These are phyloP conservation scores for Anguilla japonica DNA, from an alignment of 2,113 vertebrate genomes.

Conservation along the genomic window DNA sequence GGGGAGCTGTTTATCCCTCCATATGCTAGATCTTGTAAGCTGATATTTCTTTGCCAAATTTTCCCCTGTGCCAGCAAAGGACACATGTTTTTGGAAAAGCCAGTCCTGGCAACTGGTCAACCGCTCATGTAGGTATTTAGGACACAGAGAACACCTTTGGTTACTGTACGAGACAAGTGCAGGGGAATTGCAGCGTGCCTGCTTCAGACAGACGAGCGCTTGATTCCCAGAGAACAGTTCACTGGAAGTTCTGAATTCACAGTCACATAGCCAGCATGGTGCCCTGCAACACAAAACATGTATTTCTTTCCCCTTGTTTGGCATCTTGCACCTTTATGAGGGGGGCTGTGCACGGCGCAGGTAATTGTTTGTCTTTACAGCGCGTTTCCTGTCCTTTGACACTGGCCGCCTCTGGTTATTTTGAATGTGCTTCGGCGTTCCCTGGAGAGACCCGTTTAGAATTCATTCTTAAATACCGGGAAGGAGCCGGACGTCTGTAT, in stretches of 20 bases:
- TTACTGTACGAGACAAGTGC: conserved; percentile 25
- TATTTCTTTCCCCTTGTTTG: not conserved
- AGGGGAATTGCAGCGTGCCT: not conserved
- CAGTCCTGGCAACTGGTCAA: conserved; percentile 62
- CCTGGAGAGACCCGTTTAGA: conserved; percentile 5
- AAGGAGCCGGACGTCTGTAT: conserved; percentile 50
- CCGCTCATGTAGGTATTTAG: conserved; percentile 53
- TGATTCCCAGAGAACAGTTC: not conserved
- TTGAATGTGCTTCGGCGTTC: conserved; percentile 22
- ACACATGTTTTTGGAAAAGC: conserved; percentile 73
- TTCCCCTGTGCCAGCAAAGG: conserved; percentile 69
- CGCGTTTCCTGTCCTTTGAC: not conserved
- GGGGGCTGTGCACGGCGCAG: not conserved
- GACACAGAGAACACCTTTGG: conserved; percentile 39
- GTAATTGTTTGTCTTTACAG: not conserved
- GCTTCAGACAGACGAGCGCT: not conserved
- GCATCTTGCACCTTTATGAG: not conserved
- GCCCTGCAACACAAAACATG: not conserved
- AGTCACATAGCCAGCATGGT: not conserved
- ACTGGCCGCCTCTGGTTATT: not conserved
- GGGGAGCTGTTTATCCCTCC: conserved; percentile 85
- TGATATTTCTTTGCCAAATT: conserved; percentile 83
- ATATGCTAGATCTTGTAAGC: conserved; percentile 94
- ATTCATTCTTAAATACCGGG: conserved; percentile 39
- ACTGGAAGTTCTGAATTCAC: not conserved